Base-by-base conservation (phyloP, 1,140 invertebrate species). In the Ectropis grisescens region DNA sequence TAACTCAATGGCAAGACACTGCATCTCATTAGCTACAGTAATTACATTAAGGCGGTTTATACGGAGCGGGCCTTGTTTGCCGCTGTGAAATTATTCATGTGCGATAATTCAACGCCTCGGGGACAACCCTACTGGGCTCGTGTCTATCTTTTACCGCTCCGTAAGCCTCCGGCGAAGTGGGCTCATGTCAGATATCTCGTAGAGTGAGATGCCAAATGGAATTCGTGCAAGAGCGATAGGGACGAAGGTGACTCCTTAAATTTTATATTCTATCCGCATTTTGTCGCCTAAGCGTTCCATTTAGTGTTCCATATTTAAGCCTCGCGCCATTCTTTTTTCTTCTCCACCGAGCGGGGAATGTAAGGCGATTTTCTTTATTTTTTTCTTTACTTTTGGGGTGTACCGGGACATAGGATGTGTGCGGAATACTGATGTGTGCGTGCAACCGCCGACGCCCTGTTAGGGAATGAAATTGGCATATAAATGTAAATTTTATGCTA, bases 401-500 rank as follows among this genome's bases (percentile, higher is more conserved):
- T 65, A 56, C 46, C 48, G 45, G 42, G 44, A 37, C 33, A 49
- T 35, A 37, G 47, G 58, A 53, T 74, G 70, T 76, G 65, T 68
- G 51, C 58, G 43, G 68, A 66, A 76, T 81, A 76, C 56, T 71
- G 70, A 81, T 80, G 72, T 76, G 67, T 74, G 70, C 66, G 70
- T 70, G 59, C 57, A 54, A 66, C 69, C 62, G 60, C 68, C 59
- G 61, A 64, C 58, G 58, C 67, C 60, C 69, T 67, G 71, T 72
- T 76, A 76, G 62, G 75, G 70, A 74, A 76, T 76, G 70, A 81
- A 81, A 81, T 81, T 78, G 76, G 76, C 76, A 78, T 78, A 81
- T 81, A 81, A 81, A 81, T 81, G 76, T 78, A 81, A 78, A 81
- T 81, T 78, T 81, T 78, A 81, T 76, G 76, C 76, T 69, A 81